Base-by-base conservation (phyloP, 2,113 vertebrate genomes). In the Balaeniceps rex region DNA sequence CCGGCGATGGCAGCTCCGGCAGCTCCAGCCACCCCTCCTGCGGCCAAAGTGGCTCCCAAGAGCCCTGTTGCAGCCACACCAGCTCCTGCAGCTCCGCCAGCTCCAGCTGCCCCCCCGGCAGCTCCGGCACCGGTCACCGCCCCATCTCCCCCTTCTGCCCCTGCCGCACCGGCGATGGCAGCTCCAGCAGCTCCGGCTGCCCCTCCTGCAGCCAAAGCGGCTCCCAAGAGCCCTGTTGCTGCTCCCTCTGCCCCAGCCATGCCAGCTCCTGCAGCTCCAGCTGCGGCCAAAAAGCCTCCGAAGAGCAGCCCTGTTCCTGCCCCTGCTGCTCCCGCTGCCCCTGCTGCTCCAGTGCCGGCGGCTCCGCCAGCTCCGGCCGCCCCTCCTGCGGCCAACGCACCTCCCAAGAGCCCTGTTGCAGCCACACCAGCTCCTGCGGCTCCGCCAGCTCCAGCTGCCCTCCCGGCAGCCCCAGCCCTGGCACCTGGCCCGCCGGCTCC, bases 1-100 rank as follows among this genome's bases (percentile, higher is more conserved):
- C 33, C 1, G 0, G 6, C 22, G 0, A 1, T 7, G 3, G 11
- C 52, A 51, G 21, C 38, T 69, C 29, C 9, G 3, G 11, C 52
- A 51, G 21, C 38, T 69, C 29, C 11, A 2, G 11, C 60, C 8
- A 5, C 66, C 15, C n/a, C 40, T 34, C 33, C 86, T 1, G 2
- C 10, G 7, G 68, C 72, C 65, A 57, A 74, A 57, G 44, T 8
- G 1, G 28, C 36, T 51, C 33, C 94, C 9, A 4, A n/a, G 63
- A 80, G 65, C 65, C 38, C 40, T 8, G 16, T 17, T 40, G 40
- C 40, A 40, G 55, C 54, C 5, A 4, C 6, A 2, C n/a, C 49
- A 13, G 24, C 36, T 9, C 15, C 12, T 5, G 38, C 40, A 18
- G 63, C 51, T 82, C 33, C n/a, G 15, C 16, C 80, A 36, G 42